phyloP scores from a whole-genome alignment of 2,113 vertebrate genomes.

The Excalfactoria chinensis region DNA sequence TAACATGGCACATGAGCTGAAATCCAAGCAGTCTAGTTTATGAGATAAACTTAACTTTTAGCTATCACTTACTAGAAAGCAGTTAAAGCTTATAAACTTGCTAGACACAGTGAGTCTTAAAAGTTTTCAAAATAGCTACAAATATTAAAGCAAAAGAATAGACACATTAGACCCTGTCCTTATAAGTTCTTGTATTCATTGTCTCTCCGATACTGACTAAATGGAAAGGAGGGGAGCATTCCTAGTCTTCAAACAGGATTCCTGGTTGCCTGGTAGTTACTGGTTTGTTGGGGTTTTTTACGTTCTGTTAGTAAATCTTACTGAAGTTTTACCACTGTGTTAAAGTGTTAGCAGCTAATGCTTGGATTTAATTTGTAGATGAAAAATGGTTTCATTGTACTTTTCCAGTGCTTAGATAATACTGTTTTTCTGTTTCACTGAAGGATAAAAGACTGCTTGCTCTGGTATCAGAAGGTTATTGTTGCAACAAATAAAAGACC shows the following conservation, averaged over 20 bases:
- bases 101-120: background rate
- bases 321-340: background rate
- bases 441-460: background rate
- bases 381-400: rapidly evolving
- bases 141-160: background rate
- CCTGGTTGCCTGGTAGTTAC: background rate
- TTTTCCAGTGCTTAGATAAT: background rate
- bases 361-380: background rate
- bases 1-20: background rate
- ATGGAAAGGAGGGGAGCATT: background rate
- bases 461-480: background rate
- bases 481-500: background rate
- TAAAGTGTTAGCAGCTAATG: background rate
- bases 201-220: background rate
- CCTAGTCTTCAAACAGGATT: background rate
- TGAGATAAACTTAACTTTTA: background rate
- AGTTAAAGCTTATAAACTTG: background rate
- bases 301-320: background rate
- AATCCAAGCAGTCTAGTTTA: background rate
- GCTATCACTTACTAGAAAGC: background rate
- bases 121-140: background rate
- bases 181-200: background rate
- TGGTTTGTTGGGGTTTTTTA: background rate
- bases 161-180: background rate
- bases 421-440: rapidly evolving